Conservation (phyloP, 2,888 invertebrate genomes). For the Drosophila limbata region DNA sequence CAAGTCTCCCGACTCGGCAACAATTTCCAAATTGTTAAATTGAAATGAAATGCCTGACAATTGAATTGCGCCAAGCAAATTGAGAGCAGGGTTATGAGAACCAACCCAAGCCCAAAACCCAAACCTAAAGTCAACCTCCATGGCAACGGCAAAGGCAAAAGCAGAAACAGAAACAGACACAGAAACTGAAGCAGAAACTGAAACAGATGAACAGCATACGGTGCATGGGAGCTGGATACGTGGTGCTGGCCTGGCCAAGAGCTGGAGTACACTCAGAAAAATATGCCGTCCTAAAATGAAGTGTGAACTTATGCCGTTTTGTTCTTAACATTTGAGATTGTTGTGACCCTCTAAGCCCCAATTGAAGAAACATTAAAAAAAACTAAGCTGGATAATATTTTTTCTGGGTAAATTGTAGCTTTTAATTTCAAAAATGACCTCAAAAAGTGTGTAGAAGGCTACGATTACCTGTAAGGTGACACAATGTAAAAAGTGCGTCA, state of each 20-base stretch:
- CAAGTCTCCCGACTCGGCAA: slow-evolving; percentile 30
- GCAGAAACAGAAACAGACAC: neutral
- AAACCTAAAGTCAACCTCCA: slow-evolving; percentile 7
- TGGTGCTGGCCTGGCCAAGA: neutral
- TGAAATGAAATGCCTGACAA: slow-evolving; percentile 77
- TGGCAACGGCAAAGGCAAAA: slow-evolving; percentile 3
- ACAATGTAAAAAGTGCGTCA: too few relatives aligned
- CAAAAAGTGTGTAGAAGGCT: too few relatives aligned
- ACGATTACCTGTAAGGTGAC: too few relatives aligned
- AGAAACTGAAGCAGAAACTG: neutral
- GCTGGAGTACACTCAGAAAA: neutral
- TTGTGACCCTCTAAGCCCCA: too few relatives aligned
- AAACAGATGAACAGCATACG: neutral
- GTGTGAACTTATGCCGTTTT: too few relatives aligned
- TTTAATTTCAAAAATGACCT: too few relatives aligned
- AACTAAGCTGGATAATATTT: too few relatives aligned
- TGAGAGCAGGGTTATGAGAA: slow-evolving; percentile 45
- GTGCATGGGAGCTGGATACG: neutral
- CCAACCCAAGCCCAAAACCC: slow-evolving; percentile 19
- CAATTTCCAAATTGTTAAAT: slow-evolving; percentile 72
- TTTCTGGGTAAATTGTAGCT: too few relatives aligned
- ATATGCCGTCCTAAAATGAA: too few relatives aligned
- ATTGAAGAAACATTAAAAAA: too few relatives aligned
- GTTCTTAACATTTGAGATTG: neutral
- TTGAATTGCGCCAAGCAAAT: slow-evolving; percentile 70